Evolutionary conservation across 2,888 invertebrate species (phyloP), one percentile per base, ranked within the genome.

Genomic region (Pachycephus smyrnensis): DNA sequence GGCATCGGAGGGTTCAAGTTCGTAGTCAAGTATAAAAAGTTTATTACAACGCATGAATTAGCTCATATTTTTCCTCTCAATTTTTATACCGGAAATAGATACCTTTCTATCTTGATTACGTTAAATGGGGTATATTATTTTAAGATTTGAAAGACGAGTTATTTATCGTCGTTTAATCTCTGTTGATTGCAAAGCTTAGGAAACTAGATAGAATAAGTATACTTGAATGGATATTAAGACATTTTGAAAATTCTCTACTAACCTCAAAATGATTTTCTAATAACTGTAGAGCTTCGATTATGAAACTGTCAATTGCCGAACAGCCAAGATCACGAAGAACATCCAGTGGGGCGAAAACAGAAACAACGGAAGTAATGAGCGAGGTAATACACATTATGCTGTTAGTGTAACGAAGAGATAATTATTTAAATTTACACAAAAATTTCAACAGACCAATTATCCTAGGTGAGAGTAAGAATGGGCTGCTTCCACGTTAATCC

Each of bases 401-500:
- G 15, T 71, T 30, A 31, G 32, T 12, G 31, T 9, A 11, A 71
- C 31, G 31, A 71, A 15, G 1, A 33, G 12, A 31, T 71, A 23
- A 32, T 71, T 30, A 30, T 55, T 55, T 23, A 23, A 68, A 74
- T 36, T 40, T 40, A 11, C 40, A 33, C 15, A 11, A 68, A 73
- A 68, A 11, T 12, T 32, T 36, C 12, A 12, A n/a, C 55, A n/a
- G 12, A 35, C 69, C 73, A 15, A 73, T 73, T 73, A 55, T 77
- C 76, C 15, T 71, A 83, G 83, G 77, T 81, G 11, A 33, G 77
- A n/a, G 71, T 76, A 12, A 73, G 79, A 35, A 81, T 78, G 36
- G 81, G 78, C 76, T 87, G 87, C 76, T 76, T 85, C 37, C 81
- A 80, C 69, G 75, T 85, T 37, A 85, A 83, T 75, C 87, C 87